These are phyloP conservation scores for Thermophis baileyi DNA, from an alignment of 2,113 vertebrate species.

Conservation along the genomic window DNA sequence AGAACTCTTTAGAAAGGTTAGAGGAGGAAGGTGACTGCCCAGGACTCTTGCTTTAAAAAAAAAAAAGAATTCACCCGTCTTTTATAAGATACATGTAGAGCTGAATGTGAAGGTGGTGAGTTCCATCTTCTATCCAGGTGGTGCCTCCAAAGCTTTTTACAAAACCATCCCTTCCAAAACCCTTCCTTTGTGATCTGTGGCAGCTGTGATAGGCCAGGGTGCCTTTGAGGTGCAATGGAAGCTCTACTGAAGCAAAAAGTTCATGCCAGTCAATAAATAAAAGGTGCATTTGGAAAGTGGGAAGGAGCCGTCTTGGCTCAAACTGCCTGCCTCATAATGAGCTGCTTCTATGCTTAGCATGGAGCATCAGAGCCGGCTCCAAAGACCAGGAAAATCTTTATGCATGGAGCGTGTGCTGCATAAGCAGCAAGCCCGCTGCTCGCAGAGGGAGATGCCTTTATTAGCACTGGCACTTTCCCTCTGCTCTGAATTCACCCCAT, in stretches of 20 bases:
- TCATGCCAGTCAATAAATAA: neutral
- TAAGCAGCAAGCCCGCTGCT: constrained; percentile 25
- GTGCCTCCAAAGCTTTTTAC: neutral
- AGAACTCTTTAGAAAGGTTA: neutral
- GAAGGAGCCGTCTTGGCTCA: neutral
- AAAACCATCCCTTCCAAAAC: neutral
- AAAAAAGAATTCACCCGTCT: neutral
- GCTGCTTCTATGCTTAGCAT: constrained; percentile 1
- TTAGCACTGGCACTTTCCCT: constrained; percentile 76
- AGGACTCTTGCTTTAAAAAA: neutral
- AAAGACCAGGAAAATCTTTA: neutral
- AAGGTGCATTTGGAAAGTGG: neutral
- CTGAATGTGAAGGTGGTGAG: neutral
- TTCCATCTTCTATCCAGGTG: neutral
- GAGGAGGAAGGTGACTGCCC: neutral
- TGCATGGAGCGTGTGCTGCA: neutral
- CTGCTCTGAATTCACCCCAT: constrained; percentile 60
- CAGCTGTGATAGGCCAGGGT: neutral
- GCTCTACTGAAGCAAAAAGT: neutral
- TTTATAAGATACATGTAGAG: neutral
- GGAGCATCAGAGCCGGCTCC: neutral
- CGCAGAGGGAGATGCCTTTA: constrained; percentile 63
- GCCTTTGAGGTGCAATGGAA: neutral
- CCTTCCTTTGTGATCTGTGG: neutral
- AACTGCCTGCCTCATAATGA: neutral